phyloP scores from a whole-genome alignment of 2,888 invertebrate species.

The Callyntrura guangdongensis region DNA sequence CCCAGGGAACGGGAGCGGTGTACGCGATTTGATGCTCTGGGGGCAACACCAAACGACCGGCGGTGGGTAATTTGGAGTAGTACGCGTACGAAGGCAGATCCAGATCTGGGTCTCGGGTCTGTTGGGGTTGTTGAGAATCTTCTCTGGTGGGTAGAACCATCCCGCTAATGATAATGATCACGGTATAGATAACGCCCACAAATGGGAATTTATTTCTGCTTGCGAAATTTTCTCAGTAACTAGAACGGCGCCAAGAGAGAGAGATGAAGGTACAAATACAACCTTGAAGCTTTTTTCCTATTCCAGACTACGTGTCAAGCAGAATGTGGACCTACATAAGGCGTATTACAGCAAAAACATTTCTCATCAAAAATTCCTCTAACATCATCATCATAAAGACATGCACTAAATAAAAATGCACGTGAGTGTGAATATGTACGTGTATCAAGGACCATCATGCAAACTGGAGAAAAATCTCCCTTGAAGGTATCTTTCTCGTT shows the following conservation, averaged over 20 bases:
- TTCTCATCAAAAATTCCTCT: slow-evolving; percentile 8
- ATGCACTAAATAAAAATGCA: slow-evolving; percentile 27
- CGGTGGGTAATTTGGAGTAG: slow-evolving; percentile 73
- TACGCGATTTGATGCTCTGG: slow-evolving; percentile 74
- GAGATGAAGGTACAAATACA: too few relatives aligned
- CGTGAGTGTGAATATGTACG: not conserved
- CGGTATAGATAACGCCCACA: slow-evolving; percentile 15
- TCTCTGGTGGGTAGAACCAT: slow-evolving; percentile 31
- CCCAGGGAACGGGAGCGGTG: slow-evolving; percentile 78
- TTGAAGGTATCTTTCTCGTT: not conserved
- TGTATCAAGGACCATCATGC: slow-evolving; percentile 12
- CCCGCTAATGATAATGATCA: slow-evolving; percentile 17
- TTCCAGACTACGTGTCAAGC: not conserved
- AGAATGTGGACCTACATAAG: slow-evolving; percentile 33
- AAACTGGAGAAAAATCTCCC: not conserved
- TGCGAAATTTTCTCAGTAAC: slow-evolving; percentile 5
- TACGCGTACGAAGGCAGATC: slow-evolving; percentile 77
- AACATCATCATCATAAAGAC: slow-evolving; percentile 7
- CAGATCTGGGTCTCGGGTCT: slow-evolving; percentile 40
- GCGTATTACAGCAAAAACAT: not conserved
- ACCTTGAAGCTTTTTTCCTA: slow-evolving; percentile 36
- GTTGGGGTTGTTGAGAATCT: not conserved
- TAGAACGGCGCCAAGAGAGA: not conserved
- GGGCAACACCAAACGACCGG: slow-evolving; percentile 78
- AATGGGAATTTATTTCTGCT: slow-evolving; percentile 33